A percentile compares a stretch with the other conserved stretches of the same genome.
Conservation (phyloP, 2,888 invertebrate species). For the Melieria omissa region DNA sequence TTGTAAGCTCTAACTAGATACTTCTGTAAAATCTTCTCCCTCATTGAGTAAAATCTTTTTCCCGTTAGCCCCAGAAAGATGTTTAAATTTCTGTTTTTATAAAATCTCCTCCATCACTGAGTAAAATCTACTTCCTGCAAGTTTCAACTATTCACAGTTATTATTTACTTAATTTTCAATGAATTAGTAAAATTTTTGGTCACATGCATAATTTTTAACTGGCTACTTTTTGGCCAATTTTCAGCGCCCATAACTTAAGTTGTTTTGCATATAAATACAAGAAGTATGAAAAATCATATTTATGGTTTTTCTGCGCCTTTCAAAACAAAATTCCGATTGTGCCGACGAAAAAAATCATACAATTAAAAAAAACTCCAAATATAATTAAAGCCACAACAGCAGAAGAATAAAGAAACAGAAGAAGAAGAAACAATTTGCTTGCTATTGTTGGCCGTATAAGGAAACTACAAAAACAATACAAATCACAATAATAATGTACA, state of each 20-base stretch:
- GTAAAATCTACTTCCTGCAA: too few relatives aligned
- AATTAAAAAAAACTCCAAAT: constrained; percentile 20
- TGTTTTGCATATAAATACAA: neutral
- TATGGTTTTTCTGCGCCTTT: neutral
- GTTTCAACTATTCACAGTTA: too few relatives aligned
- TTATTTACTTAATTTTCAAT: too few relatives aligned
- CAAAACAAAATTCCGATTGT: neutral
- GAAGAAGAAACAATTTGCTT: constrained; percentile 32
- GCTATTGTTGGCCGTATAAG: constrained; percentile 31
- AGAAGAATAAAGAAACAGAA: constrained; percentile 7
- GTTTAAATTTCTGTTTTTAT: too few relatives aligned
- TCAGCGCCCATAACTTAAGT: neutral
- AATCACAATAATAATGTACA: constrained; percentile 7
- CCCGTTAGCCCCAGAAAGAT: too few relatives aligned
- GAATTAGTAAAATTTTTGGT: too few relatives aligned
- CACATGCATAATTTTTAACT: too few relatives aligned
- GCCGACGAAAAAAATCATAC: neutral
- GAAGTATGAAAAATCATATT: neutral
- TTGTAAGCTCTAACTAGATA: too few relatives aligned
- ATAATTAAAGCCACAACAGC: constrained; percentile 26
- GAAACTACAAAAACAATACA: constrained; percentile 13
- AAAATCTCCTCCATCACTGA: too few relatives aligned
- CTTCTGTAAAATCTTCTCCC: too few relatives aligned
- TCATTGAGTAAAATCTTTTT: too few relatives aligned
- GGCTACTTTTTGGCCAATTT: too few relatives aligned